Evolutionary conservation across 2,888 invertebrate species (phyloP), one percentile per base, ranked within the genome.

Genomic region (Pammene fasciana): DNA sequence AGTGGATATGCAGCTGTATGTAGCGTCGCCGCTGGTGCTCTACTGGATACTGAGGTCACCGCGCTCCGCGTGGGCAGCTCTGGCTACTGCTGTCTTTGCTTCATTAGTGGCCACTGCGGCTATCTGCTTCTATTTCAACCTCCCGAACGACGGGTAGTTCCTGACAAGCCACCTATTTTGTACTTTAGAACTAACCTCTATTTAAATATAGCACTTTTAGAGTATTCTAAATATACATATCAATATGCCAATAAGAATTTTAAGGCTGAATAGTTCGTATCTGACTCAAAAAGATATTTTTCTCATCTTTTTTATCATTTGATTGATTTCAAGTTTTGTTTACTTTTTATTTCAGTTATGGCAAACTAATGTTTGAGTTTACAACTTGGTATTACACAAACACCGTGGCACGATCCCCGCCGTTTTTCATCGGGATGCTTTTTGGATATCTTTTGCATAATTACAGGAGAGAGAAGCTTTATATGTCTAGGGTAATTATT

Each of bases 1-100:
- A 0, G 89, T 82, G 41, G 89, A 90, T 72, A 83, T 86, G 83
- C 89, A 90, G 78, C 76, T 90, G 67, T 82, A 84, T 75, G 14
- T 84, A 8, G 16, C 82, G 55, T 78, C 82, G 4, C 71, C 81
- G 0, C 65, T 74, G 10, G 74, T 89, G 68, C 77, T 82, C 41
- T 73, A 85, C 68, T 61, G 68, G 67, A 76, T 88, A 72, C 74
- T 75, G 45, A 75, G 74, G 41, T 73, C 73, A 36, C 76, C 80
- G 10, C 75, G 61, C 36, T 54, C 59, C 13, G 84, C 89, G 64
- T 87, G 89, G 88, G 82, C 84, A 79, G 82, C 86, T 67, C 77
- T 86, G 62, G 88, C 88, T 0, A 75, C 87, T 16, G 78, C 83
- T 0, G 76, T 89, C 1, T 65, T 84, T 2, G 88, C 88, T 0